Evolutionary conservation across 2,888 invertebrate species (phyloP), one percentile per base, ranked within the genome.

Genomic region (Acrobasis suavella): DNA sequence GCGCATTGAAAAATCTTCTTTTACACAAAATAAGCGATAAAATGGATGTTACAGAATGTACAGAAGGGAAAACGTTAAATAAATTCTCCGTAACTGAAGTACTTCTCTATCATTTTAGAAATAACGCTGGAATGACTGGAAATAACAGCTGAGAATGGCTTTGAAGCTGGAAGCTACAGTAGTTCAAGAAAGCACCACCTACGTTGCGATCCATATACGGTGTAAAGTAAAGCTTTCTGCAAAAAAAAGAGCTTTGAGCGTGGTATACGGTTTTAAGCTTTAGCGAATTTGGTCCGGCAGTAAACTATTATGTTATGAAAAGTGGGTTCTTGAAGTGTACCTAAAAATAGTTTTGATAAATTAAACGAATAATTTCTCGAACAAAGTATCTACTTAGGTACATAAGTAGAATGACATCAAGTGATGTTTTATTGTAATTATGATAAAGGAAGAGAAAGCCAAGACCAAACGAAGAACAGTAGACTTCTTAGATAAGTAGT

Each of bases 171-270:
- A 67, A 69, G 73, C 73, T 67, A 78, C 81, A 80, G 80, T 7
- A 32, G 32, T 72, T 82, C 76, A 80, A 72, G 67, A 69, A 70
- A 72, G 70, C 69, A 70, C 81, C 83, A 76, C 82, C 82, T 76
- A 83, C 80, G 76, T 70, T 54, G 74, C 61, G 58, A 56, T 56
- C 66, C 78, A 69, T 80, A 73, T 81, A 77, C 63, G 77, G 82
- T 17, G 64, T 69, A 70, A 75, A 72, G 68, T 66, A 65, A 68
- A 69, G 66, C 65, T 62, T 66, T 65, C 64, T 72, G 69, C 61
- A 63, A 66, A 62, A 64, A 68, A n/a, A 17, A 14, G 22, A 22
- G 46, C 58, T n/a, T 16, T 46, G 32, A n/a, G 9, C 14, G 22
- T 60, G 60, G 60, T 52, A 2, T n/a, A 42, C 46, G 15, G 14